Base-by-base conservation (phyloP, 1,140 invertebrate species). In the Tetramorium simillimum region DNA sequence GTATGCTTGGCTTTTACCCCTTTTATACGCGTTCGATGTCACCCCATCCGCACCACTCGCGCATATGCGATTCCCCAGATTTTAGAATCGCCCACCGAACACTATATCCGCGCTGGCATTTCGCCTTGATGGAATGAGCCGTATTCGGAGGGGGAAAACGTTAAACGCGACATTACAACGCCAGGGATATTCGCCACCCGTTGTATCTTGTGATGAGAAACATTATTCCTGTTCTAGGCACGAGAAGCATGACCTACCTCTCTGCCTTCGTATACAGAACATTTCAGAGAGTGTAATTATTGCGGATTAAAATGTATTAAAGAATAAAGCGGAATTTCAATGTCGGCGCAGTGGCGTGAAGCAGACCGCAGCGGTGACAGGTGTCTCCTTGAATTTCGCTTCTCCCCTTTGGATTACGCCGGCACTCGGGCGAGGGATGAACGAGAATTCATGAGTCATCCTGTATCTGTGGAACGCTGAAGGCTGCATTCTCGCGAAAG, bases 21-120 rank as follows among this genome's bases (percentile, higher is more conserved):
- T 60, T 84, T 84, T 75, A 84, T 75, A 46, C 40, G 24, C 40
- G 65, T 18, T 33, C 78, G 53, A 51, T 80, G 43, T 78, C 76
- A 28, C 18, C 18, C 43, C 28, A 10, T 14, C 21, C 12, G 16
- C 12, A 9, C 60, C 49, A 70, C 67, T 33, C 10, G n/a, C 40
- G 40, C 53, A 58, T 58, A 82, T 58, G 69, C 21, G 78, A 73
- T 73, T 46, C 18, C 7, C 37, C 49, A 16, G 80, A n/a, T 81
- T 63, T 70, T 40, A 53, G 24, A 40, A 62, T 77, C 58, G 63
- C 16, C 77, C 3, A 21, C 80, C 80, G 53, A 60, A 73, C 40
- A 53, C 14, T 33, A 10, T 53, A 84, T 49, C 69, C 53, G 40
- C 33, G 77, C 46, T 53, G 60, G 46, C 56, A 70, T 84, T 37